Base-by-base conservation (phyloP, 1,140 invertebrate genomes). In the Drosophila mayri region DNA sequence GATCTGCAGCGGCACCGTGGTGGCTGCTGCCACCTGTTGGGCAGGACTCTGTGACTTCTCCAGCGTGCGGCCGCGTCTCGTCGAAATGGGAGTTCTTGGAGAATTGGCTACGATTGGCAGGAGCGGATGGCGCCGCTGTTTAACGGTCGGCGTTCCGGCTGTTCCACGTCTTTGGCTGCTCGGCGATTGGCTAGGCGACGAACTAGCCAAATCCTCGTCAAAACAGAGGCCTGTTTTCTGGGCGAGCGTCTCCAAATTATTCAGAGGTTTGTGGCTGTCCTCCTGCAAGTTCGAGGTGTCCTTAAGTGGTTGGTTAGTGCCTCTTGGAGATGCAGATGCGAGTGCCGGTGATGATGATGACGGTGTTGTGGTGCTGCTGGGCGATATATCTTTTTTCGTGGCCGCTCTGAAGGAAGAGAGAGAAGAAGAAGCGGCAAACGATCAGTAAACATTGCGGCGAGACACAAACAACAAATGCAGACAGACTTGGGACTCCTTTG, bases 171-270 rank as follows among this genome's bases (percentile, higher is more conserved):
- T 0, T 35, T 28, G 40, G 10, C 43, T 54, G 47, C 63, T 54
- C 22, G 66, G 62, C 28, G 62, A 62, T 40, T 65, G 62, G 12
- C 35, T 38, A 3, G 35, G 52, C 20, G 62, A 61, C 28, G 57
- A 35, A 46, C 63, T 67, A 16, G 63, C 41, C 18, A 38, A 44
- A 11, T 70, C 63, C 47, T 70, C 66, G 63, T 70, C 66, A 76
- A 95, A 94, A 25, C 94, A 95, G 9, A 95, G 95, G 2, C 95
- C 95, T 38, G 95, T 95, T 73, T 95, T 95, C 75, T 95, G 94
- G 10, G 95, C 95, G 30, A 95, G 93, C 9, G 95, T 95, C 78
- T 95, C 95, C 67, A 95, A 88, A 77, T 94, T 95, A 93, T 95
- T 95, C 9, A 95, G 90, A 0, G 95, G 94, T 30, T 94, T 71